These are phyloP conservation scores for Etia nguti DNA, from an alignment of 2,113 vertebrate species.

Conservation along the genomic window DNA sequence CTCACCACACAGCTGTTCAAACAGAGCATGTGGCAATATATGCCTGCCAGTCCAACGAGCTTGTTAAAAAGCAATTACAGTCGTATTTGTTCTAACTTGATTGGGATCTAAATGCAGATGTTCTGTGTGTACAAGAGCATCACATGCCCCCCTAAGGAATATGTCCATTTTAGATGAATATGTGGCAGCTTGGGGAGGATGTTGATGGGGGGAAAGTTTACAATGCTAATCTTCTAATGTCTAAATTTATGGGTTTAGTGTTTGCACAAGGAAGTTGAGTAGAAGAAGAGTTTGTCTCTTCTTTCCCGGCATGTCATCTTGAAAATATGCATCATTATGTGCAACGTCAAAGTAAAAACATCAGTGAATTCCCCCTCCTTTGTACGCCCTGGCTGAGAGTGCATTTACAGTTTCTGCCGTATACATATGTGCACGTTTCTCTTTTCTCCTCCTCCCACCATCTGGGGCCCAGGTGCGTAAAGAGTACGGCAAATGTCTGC, in stretches of 20 bases:
- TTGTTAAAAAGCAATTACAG: slow-evolving; percentile 77
- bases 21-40: slow-evolving; percentile 64
- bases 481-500: slow-evolving; percentile 96
- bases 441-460: not conserved
- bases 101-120: slow-evolving; percentile 71
- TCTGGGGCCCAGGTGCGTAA: slow-evolving; percentile 84
- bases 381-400: not conserved
- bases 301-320: not conserved
- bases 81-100: slow-evolving; percentile 71
- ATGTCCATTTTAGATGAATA: slow-evolving; percentile 30
- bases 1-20: slow-evolving; percentile 71
- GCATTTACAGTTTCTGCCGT: not conserved
- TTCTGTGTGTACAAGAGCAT: slow-evolving; percentile 54
- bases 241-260: slow-evolving; percentile 13
- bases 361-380: not conserved
- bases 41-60: slow-evolving; percentile 63
- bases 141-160: slow-evolving; percentile 33
- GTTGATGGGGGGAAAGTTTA: slow-evolving; percentile 26
- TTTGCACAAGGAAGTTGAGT: slow-evolving; percentile 20
- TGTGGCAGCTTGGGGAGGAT: slow-evolving; percentile 9
- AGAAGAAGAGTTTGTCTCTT: not conserved
- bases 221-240: slow-evolving; percentile 48
- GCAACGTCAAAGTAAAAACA: not conserved
- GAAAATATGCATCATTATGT: not conserved
- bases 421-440: not conserved